A percentile compares a stretch with the other conserved stretches of the same genome.
These are phyloP conservation scores for Acanthacorydalis orientalis DNA, from an alignment of 2,888 invertebrate species.

Conservation along the genomic window DNA sequence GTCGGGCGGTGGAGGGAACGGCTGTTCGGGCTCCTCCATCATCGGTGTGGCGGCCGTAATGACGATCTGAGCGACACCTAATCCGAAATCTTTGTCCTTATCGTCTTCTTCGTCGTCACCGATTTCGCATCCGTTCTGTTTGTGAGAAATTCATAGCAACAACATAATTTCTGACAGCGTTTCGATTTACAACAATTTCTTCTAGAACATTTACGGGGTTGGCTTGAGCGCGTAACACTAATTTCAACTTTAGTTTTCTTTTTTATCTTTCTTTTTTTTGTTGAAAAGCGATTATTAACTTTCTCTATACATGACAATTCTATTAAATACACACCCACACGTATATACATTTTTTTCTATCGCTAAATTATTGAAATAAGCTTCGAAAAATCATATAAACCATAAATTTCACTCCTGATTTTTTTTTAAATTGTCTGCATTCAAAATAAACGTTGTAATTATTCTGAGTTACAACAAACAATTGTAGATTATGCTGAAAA, in stretches of 20 bases:
- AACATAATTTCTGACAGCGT: too few species aligned
- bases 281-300: neutral
- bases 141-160: too few species aligned
- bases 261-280: too few species aligned
- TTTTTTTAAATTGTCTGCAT: neutral
- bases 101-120: constrained; percentile 12
- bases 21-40: constrained; percentile 69
- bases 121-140: constrained; percentile 5
- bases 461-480: too few species aligned
- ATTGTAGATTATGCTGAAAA: too few species aligned
- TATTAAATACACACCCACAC: neutral
- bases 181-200: too few species aligned
- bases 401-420: neutral
- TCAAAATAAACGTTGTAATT: too few species aligned
- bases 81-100: constrained; percentile 39
- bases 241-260: too few species aligned
- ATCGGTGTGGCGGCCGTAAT: constrained; percentile 89
- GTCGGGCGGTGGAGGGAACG: constrained; percentile 48
- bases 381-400: neutral
- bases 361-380: neutral
- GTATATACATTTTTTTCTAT: neutral
- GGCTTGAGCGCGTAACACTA: too few species aligned
- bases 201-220: too few species aligned
- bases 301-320: neutral
- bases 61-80: constrained; percentile 78